Conservation (phyloP, 2,797 vertebrate genomes). For the Myotis planiceps region DNA sequence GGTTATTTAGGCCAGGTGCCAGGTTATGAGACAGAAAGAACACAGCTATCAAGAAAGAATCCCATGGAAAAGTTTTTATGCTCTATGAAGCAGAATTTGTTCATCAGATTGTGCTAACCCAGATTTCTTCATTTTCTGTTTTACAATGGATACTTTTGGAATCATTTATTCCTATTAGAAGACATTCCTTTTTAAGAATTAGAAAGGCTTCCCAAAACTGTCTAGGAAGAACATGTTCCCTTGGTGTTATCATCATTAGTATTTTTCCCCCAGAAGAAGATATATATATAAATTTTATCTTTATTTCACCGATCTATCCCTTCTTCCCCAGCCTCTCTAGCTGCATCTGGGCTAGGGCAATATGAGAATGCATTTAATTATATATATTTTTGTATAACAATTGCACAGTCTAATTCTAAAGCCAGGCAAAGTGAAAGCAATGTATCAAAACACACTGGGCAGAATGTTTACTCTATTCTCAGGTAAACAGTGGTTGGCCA, state of each 20-base stretch:
- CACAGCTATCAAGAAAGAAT: background rate
- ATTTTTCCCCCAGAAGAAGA: background rate
- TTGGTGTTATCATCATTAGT: background rate
- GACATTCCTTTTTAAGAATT: background rate
- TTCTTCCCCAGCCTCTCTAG: background rate
- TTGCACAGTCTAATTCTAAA: constrained; percentile 38
- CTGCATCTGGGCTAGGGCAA: background rate
- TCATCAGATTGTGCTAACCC: background rate
- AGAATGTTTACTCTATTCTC: constrained; percentile 24
- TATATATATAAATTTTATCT: too few relatives aligned
- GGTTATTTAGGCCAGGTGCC: background rate
- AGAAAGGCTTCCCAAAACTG: background rate
- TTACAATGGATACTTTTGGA: constrained; percentile 13
- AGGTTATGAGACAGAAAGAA: background rate
- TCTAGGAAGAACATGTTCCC: background rate
- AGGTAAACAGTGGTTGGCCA: background rate
- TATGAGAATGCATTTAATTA: background rate
- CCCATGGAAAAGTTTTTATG: background rate
- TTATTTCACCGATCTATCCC: background rate
- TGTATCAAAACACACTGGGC: background rate
- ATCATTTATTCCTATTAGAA: background rate
- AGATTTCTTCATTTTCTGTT: constrained; percentile 2
- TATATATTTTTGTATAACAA: background rate
- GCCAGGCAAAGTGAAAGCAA: background rate
- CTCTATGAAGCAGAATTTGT: background rate